phyloP scores from a whole-genome alignment of 2,888 invertebrate genomes.

The Dioctria linearis region DNA sequence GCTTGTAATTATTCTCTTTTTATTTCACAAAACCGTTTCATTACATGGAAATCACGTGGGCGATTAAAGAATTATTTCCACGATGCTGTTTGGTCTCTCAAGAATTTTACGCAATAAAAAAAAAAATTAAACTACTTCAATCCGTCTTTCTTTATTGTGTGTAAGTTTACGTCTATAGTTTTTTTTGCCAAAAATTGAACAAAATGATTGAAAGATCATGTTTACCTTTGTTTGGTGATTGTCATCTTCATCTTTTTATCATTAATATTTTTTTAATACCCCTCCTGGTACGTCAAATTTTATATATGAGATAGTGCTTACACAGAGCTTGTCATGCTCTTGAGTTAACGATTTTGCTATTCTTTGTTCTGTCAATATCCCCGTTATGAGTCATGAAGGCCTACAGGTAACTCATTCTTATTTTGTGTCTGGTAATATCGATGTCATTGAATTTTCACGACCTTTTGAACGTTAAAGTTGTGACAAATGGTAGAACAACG shows the following conservation, averaged over 20 bases:
- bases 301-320: no score
- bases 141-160: no score
- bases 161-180: no score
- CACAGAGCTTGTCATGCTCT: slow-evolving; percentile 30
- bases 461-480: slow-evolving; percentile 30
- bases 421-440: slow-evolving; percentile 30
- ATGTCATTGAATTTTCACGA: slow-evolving; percentile 43
- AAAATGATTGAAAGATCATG: no score
- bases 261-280: no score
- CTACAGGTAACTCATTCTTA: neutral
- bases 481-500: slow-evolving; percentile 24
- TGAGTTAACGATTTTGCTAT: slow-evolving; percentile 23
- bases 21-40: slow-evolving; percentile 7
- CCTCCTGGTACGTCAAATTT: no score
- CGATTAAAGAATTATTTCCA: slow-evolving; percentile 20
- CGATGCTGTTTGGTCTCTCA: neutral
- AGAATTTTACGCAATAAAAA: no score
- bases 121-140: no score
- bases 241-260: no score
- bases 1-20: no score
- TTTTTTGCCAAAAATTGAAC: no score
- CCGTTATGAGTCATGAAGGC: slow-evolving; percentile 39
- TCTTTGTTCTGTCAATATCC: slow-evolving; percentile 35
- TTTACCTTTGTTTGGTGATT: no score
- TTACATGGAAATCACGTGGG: slow-evolving; percentile 32